Evolutionary conservation across 2,888 invertebrate species (phyloP), one percentile per base, ranked within the genome.

Genomic region (Lasioglossum marginatum): DNA sequence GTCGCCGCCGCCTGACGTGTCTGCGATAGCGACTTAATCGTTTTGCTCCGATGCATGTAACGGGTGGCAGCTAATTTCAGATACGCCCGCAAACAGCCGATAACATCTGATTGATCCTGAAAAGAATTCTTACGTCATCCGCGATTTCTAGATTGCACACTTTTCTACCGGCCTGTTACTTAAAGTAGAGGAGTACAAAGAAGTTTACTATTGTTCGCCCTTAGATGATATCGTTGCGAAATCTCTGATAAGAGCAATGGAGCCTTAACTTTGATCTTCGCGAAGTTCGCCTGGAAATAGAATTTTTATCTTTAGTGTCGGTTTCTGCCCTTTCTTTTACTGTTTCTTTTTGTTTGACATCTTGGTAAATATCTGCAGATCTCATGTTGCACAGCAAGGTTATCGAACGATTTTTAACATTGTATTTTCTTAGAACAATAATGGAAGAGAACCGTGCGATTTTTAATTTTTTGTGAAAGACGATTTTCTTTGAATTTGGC

Each of bases 21-120:
- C 66, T 23, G 66, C 66, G 66, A 66, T 66, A 66, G 66, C 66
- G 66, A 66, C 66, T 66, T 66, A 66, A 66, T 66, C 66, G 66
- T 63, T 63, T 63, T 63, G 31, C 27, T 63, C 27, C 66, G 66
- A 31, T 34, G 40, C n/a, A 37, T 70, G 37, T 40, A 70, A 23
- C 23, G 70, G 37, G 40, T 40, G 40, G 37, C 34, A 34, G 34
- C 34, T 34, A 66, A 34, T 66, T 66, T 34, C 34, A 31, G 66
- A 66, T 66, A 34, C 66, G 31, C 34, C 34, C 19, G 31, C 8
- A 23, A 27, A 31, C 27, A 6, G 16, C 60, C 27, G 60, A 63
- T 63, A 63, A 27, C 27, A 63, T 63, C 60, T 63, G 16, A 63
- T 63, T 27, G 60, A 63, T 63, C 23, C n/a, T n/a, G 10, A 52